phyloP scores from a whole-genome alignment of 2,888 invertebrate genomes.

The Dexiosoma caninum region DNA sequence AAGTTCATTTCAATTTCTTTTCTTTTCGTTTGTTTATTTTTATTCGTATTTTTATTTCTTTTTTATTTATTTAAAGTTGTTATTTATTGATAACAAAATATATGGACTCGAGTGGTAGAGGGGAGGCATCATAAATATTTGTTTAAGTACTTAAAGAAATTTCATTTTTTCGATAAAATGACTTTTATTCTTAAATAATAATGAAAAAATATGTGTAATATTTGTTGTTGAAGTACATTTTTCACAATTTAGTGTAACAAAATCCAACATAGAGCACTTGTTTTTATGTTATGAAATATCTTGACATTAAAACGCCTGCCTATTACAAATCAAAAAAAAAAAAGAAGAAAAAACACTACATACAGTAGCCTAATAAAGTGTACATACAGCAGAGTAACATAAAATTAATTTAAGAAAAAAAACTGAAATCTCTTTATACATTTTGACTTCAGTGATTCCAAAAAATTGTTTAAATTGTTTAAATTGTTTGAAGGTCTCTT shows the following conservation, averaged over 20 bases:
- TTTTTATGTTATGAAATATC: background rate
- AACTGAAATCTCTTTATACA: too few species aligned
- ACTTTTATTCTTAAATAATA: background rate
- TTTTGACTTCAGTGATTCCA: too few species aligned
- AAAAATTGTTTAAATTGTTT: too few species aligned
- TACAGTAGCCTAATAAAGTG: too few species aligned
- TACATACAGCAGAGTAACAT: too few species aligned
- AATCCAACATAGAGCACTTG: background rate
- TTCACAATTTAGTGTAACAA: background rate
- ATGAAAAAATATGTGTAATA: background rate
- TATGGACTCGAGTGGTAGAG: background rate
- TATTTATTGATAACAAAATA: constrained; percentile 35
- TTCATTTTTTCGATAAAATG: background rate
- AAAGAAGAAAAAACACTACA: too few species aligned
- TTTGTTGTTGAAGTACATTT: background rate
- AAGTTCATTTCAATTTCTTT: constrained; percentile 29
- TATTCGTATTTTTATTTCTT: background rate
- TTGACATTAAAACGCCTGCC: background rate
- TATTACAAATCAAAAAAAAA: background rate
- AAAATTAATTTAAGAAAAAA: too few species aligned
- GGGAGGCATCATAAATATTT: constrained; percentile 25
- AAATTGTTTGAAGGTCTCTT: too few species aligned
- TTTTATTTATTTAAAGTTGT: background rate
- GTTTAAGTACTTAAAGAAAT: background rate
- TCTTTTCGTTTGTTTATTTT: background rate